Evolutionary conservation across 2,113 vertebrate genomes (phyloP).

Genomic region (Elgaria multicarinata): DNA sequence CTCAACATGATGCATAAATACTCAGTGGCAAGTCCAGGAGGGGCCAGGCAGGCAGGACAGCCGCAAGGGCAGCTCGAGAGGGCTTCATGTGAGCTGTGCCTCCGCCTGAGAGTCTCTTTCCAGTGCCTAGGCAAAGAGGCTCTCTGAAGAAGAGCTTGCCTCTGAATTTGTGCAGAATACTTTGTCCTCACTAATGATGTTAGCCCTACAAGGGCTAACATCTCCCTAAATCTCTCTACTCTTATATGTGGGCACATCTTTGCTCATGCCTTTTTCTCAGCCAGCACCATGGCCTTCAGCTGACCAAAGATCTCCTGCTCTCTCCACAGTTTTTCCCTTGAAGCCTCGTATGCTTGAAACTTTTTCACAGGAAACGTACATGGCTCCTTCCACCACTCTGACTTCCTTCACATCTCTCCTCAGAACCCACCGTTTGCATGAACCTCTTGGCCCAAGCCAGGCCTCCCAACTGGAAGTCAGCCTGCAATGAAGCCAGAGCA

Average conservation of each 20-base stretch:
- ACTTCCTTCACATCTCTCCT: too few relatives aligned
- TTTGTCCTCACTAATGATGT: background rate
- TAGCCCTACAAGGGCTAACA: background rate
- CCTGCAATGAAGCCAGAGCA: too few relatives aligned
- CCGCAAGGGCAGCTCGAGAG: background rate
- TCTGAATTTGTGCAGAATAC: background rate
- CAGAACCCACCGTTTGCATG: too few relatives aligned
- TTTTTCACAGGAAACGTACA: too few relatives aligned
- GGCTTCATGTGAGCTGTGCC: background rate
- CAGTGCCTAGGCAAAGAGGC: background rate
- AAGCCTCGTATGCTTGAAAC: too few relatives aligned
- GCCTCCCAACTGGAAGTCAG: too few relatives aligned
- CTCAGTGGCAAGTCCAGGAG: background rate
- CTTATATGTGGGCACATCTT: background rate
- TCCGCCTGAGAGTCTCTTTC: too few relatives aligned
- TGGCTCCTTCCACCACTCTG: too few relatives aligned
- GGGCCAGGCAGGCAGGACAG: accelerated
- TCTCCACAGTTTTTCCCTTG: background rate
- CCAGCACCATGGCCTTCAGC: background rate
- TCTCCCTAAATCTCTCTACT: background rate
- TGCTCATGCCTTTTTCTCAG: background rate
- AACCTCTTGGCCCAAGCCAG: too few relatives aligned
- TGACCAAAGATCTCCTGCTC: background rate
- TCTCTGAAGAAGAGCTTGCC: background rate
- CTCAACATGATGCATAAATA: background rate